Evolutionary conservation across 2,888 invertebrate species (phyloP), one percentile per base, ranked within the genome.

Genomic region (Beris morrisii): DNA sequence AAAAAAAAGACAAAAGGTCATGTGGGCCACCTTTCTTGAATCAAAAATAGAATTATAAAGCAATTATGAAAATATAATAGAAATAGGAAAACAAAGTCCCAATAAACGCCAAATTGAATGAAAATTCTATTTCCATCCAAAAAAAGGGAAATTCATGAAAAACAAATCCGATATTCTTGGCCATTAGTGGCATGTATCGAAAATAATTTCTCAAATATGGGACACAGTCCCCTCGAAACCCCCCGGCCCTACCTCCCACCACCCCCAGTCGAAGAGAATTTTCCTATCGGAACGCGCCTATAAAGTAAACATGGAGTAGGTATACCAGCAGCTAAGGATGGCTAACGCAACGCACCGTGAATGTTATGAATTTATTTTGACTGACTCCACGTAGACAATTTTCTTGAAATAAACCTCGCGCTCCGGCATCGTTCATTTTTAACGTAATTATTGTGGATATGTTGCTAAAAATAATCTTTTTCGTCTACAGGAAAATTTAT

Each of bases 111-210:
- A 22, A 22, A 22, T 22, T 22, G 22, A 22, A 22, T 22, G 22
- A 22, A 22, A 22, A 22, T 22, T 22, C 69, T 61, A 69, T 67
- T 67, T 69, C 46, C 64, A 63, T 64, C 67, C 66, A 56, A 70
- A 69, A 67, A 69, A 70, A 70, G 69, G 69, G 68, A 69, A 69
- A 70, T 70, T 70, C 69, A 69, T 70, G 67, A 69, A 67, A 69
- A 69, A 69, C 70, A 69, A 70, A 70, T 69, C 68, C 70, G 69
- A 70, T 70, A 70, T 68, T 38, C 38, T 38, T 38, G 38, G 38
- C 38, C 7, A 38, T 38, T 38, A 38, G 38, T 38, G 38, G 7
- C 38, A 38, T 9, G 38, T 38, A 38, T 38, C 38, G 38, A 38
- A 3, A 38, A 38, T 38, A 38, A 38, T 38, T 38, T 38, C 38